Evolutionary conservation across 2,888 invertebrate genomes (phyloP), one percentile per base, ranked within the genome.

Genomic region (Bombyx huttoni): DNA sequence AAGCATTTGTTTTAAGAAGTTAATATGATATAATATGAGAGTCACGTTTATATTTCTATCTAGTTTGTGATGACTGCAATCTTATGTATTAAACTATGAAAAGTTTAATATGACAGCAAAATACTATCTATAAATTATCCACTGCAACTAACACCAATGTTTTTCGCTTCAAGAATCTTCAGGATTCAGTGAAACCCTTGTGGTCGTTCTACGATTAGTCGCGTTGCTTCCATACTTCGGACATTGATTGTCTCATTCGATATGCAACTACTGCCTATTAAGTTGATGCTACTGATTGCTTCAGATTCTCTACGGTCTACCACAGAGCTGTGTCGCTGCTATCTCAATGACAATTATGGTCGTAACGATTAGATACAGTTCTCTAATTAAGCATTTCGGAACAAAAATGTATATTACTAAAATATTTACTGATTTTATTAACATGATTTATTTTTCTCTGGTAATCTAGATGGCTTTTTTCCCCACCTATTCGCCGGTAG

Each of bases 191-290:
- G 40, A 40, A 40, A 40, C 7, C 40, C 40, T 40, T 10, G 40
- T 40, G 40, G 40, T 51, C 46, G 45, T 46, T 34, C 24, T 24
- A 24, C 13, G 61, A 80, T 77, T 75, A 67, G 73, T 76, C 75
- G 72, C 73, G 66, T 65, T 60, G 65, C 68, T 63, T 64, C 65
- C 62, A 61, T 68, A 65, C 63, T 64, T 62, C 58, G 59, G 57
- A 63, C 59, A 62, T 59, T 68, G 74, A 77, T 78, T 75, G 71
- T 75, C 65, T 63, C 73, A 78, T 80, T 85, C 77, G 83, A 71
- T 77, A 80, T 77, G 78, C 80, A 62, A 75, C 81, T 78, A 76
- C 79, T 68, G 70, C 63, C 72, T 72, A 81, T 81, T 78, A 82
- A 64, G 64, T 61, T 60, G 63, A 68, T 59, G 72, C 69, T 68